These are phyloP conservation scores for Aphidoletes aphidimyza DNA, from an alignment of 2,888 invertebrate genomes.

Conservation along the genomic window DNA sequence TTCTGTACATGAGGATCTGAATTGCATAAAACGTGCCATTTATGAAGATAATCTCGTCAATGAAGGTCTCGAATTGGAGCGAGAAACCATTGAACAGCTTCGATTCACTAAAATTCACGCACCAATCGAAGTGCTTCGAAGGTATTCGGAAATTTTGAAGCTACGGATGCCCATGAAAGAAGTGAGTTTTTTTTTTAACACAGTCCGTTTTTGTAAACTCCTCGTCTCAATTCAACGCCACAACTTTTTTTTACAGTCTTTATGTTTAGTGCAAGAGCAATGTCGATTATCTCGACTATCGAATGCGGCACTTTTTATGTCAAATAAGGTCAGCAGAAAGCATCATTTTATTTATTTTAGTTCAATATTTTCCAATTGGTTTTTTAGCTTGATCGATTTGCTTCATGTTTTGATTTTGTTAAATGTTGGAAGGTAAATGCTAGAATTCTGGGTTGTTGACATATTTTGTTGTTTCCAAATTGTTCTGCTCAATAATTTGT, in stretches of 20 bases:
- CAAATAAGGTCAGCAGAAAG: conserved; percentile 71
- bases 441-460: too few relatives aligned
- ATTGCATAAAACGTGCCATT: conserved; percentile 69
- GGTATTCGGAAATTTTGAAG: conserved; percentile 92
- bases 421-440: too few relatives aligned
- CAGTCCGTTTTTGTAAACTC: background rate
- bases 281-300: conserved; percentile 73
- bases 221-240: background rate
- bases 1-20: conserved; percentile 64
- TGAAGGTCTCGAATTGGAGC: conserved; percentile 81
- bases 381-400: background rate
- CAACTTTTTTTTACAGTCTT: conserved; percentile 68
- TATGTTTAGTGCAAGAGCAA: conserved; percentile 72
- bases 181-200: conserved; percentile 65
- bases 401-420: too few relatives aligned
- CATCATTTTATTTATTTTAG: too few relatives aligned
- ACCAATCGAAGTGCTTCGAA: conserved; percentile 81
- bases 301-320: conserved; percentile 75
- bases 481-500: too few relatives aligned
- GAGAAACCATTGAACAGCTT: conserved; percentile 76
- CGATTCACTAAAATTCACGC: conserved; percentile 89
- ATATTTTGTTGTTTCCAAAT: too few relatives aligned
- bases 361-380: background rate
- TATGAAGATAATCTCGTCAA: conserved; percentile 78
- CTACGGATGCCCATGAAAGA: conserved; percentile 94